A percentile compares a stretch with the other conserved stretches of the same genome.
Evolutionary conservation across 2,888 invertebrate genomes (phyloP).

Genomic region (Bruchidius siliquastri): DNA sequence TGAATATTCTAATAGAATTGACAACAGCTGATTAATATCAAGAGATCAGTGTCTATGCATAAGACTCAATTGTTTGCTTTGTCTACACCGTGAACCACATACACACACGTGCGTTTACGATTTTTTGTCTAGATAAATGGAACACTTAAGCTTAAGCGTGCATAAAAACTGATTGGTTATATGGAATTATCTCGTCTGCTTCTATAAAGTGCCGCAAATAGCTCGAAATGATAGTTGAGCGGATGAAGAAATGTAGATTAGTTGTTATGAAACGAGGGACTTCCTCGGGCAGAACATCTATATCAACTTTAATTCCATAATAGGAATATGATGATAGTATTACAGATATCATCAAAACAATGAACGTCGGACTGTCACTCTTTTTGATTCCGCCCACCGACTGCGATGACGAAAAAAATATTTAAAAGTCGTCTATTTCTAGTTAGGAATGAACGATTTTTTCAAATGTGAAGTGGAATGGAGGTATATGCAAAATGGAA

Average conservation of each 20-base stretch:
- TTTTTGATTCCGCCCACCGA: background rate
- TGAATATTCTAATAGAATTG: background rate
- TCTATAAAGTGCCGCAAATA: background rate
- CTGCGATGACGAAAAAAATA: too few species aligned
- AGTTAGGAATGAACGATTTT: too few species aligned
- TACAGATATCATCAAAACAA: background rate
- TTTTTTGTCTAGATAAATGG: background rate
- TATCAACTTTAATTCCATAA: background rate
- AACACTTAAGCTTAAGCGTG: background rate
- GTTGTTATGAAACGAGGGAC: background rate
- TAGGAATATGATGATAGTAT: background rate
- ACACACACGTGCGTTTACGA: background rate
- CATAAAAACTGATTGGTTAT: background rate
- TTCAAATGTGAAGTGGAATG: too few species aligned
- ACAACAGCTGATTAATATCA: background rate
- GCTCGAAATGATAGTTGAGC: background rate
- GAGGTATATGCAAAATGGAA: too few species aligned
- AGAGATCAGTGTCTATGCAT: background rate
- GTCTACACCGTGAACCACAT: background rate
- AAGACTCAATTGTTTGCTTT: background rate
- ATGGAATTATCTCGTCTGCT: background rate
- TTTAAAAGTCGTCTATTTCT: too few species aligned
- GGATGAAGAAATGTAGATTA: background rate
- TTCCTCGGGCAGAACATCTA: background rate
- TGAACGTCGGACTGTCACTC: background rate